A percentile compares a stretch with the other conserved stretches of the same genome.
Conservation (phyloP, 2,113 vertebrate species). For the Indicator maculatus region DNA sequence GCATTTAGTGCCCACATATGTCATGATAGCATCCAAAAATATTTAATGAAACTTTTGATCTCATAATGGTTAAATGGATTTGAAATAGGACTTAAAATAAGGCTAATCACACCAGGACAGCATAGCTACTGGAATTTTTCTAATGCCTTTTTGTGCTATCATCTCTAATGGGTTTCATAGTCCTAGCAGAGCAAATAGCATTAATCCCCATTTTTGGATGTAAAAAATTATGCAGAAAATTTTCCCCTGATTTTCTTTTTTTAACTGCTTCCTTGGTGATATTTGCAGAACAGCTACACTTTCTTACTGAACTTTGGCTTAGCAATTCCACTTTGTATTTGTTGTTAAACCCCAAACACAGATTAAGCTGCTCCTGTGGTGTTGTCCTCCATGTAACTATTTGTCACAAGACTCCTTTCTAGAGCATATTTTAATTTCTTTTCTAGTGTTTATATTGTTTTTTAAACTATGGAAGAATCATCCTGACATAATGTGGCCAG, state of each 20-base stretch:
- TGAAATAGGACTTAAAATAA: not conserved
- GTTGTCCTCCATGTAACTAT: accelerated
- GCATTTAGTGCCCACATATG: not conserved
- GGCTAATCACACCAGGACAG: not conserved
- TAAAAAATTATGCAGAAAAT: not conserved
- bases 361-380: not conserved
- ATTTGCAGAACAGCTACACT: not conserved
- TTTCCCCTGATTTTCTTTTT: not conserved
- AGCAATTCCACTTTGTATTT: not conserved
- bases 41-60: conserved; percentile 20
- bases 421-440: not conserved
- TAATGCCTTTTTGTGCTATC: not conserved
- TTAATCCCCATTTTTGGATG: not conserved
- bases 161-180: not conserved
- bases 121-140: not conserved
- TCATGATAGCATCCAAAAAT: not conserved
- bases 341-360: not conserved
- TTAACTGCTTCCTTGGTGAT: not conserved
- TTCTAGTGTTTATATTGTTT: not conserved
- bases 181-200: not conserved
- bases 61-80: not conserved
- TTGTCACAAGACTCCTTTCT: not conserved
- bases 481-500: not conserved
- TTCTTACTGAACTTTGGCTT: not conserved
- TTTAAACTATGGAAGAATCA: not conserved